Base-by-base conservation (phyloP, 1,140 invertebrate species). In the Fopius arisanus region DNA sequence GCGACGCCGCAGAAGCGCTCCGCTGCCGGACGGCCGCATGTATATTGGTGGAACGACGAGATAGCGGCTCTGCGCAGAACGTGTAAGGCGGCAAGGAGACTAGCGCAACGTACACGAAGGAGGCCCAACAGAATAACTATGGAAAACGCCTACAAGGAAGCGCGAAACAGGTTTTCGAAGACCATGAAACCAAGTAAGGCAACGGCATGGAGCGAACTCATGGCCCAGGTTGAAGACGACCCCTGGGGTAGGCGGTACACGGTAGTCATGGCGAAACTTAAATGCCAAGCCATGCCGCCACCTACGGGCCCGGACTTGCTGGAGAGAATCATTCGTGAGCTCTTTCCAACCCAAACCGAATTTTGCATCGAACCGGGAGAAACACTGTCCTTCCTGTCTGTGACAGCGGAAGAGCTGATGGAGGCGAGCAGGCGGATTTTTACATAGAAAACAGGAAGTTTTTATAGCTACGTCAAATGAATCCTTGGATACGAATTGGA, bases 151-250 rank as follows among this genome's bases (percentile, higher is more conserved):
- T 48, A n/a, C 41, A 48, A 48, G 41, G 14, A 6, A 12, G 10
- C 41, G 14, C 10, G 41, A 6, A 3, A 12, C 4, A 48, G 16
- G 9, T 62, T 77, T 28, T 70, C 28, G 14, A 70, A 73, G n/a
- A 68, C 54, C 1, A 77, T 77, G 1, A 72, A 68, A 37, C 3
- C 5, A 19, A 67, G 73, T 67, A 72, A 75, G 43, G 51, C 3
- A 10, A 9, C 63, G 14, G 51, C 29, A 3, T 76, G 78, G 77
- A 41, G 65, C 0, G 78, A 78, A 12, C 72, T 83, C 1, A 23
- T 79, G 0, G 65, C 74, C 0, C 74, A 70, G 12, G 70, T 85
- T 0, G 73, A 82, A 7, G 62, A 70, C 7, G 82, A 84, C 43
- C 3, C 37, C n/a, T 12, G 41, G 65, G 71, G 67, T 14, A 12